Evolutionary conservation across 2,113 vertebrate species (phyloP).

Genomic region (Haplochromis burtoni): DNA sequence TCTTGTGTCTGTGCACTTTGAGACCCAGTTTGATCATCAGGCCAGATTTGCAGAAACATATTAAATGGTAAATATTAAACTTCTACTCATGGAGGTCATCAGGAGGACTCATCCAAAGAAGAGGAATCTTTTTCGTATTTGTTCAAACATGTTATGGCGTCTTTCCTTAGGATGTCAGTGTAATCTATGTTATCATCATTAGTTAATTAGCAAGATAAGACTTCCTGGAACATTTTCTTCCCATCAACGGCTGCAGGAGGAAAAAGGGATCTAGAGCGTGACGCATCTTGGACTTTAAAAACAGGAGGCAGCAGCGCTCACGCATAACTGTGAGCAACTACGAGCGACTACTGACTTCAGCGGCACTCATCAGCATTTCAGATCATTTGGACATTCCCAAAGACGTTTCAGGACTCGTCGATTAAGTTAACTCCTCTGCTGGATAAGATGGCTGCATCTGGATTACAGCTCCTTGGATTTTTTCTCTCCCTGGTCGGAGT

Average conservation of each 20-base stretch:
- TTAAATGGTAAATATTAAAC: not conserved
- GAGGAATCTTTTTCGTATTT: not conserved
- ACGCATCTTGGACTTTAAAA: constrained; percentile 20
- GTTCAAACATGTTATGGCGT: not conserved
- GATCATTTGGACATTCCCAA: not conserved
- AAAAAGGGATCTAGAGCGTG: not conserved
- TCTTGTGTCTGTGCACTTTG: not conserved
- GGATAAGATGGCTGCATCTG: constrained; percentile 77
- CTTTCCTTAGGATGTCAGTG: not conserved
- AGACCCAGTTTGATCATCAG: not conserved
- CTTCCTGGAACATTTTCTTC: not conserved
- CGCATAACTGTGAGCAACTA: not conserved
- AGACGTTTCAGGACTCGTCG: not conserved
- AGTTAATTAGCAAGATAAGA: not conserved
- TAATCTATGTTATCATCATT: not conserved
- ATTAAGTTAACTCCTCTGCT: not conserved
- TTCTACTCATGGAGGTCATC: not conserved
- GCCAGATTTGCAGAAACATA: not conserved
- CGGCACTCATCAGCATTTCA: not conserved
- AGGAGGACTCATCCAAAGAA: not conserved
- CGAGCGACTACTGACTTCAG: not conserved
- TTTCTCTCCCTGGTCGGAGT: constrained; percentile 77
- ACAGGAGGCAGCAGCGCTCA: not conserved
- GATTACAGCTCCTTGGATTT: constrained; percentile 82
- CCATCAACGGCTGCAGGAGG: constrained; percentile 2